Percentiles rank a stretch among this genome's conserved stretches.
Conservation (phyloP, 2,888 invertebrate genomes). For the Venustoraphidia nigricollis region DNA sequence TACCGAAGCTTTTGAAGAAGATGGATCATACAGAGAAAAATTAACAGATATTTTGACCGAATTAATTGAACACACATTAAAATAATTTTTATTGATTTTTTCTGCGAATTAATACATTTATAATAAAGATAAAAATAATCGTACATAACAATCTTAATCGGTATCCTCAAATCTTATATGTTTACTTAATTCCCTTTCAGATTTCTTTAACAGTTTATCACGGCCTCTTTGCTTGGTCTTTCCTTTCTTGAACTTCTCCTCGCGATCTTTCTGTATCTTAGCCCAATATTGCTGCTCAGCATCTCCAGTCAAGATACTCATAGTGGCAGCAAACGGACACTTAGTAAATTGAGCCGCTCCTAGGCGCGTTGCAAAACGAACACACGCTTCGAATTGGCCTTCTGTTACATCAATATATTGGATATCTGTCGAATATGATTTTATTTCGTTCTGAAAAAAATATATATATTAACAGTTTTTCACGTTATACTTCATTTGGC, state of each 20-base stretch:
- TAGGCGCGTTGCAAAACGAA: slow-evolving; percentile 42
- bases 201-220: slow-evolving; percentile 40
- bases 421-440: slow-evolving; percentile 42
- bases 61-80: too few species aligned
- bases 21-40: too few species aligned
- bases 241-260: slow-evolving; percentile 33
- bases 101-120: too few species aligned
- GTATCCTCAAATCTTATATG: slow-evolving; percentile 54
- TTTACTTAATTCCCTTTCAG: slow-evolving; percentile 51
- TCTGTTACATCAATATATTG: slow-evolving; percentile 70
- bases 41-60: too few species aligned
- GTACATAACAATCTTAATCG: background rate
- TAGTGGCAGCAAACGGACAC: slow-evolving; percentile 29
- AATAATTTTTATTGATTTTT: too few species aligned
- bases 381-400: slow-evolving; percentile 46
- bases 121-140: background rate
- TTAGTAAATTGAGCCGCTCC: slow-evolving; percentile 31
- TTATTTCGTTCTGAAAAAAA: slow-evolving; percentile 40
- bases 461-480: slow-evolving; percentile 5
- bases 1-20: too few species aligned
- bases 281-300: slow-evolving; percentile 70
- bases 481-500: too few species aligned
- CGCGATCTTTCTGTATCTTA: slow-evolving; percentile 49
- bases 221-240: slow-evolving; percentile 38
- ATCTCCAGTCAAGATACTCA: slow-evolving; percentile 35